Percentiles rank a stretch among this genome's conserved stretches.
Evolutionary conservation across 2,113 vertebrate species (phyloP).

Genomic region (Hydrolagus affinis): DNA sequence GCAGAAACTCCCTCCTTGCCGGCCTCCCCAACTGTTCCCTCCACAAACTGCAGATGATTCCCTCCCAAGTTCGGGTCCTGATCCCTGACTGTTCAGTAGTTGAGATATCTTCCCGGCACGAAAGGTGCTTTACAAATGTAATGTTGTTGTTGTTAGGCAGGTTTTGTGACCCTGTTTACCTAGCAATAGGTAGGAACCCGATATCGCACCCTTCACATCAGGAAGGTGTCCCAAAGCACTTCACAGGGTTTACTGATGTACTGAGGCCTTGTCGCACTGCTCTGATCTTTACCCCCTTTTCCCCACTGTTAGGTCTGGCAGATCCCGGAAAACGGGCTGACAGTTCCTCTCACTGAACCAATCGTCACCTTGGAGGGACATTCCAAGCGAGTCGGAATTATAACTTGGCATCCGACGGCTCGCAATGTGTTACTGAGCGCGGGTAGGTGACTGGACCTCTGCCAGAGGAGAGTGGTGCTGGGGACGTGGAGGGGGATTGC

Average conservation of each 20-base stretch:
- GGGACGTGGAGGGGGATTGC: not conserved
- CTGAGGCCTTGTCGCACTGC: not conserved
- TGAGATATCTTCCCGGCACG: too few species aligned
- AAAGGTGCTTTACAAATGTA: too few species aligned
- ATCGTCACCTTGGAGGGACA: conserved; percentile 86
- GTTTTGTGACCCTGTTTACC: too few species aligned
- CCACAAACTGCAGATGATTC: too few species aligned
- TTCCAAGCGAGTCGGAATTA: conserved; percentile 88
- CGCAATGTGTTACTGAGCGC: conserved; percentile 89
- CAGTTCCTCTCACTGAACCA: conserved; percentile 75
- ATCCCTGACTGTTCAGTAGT: too few species aligned
- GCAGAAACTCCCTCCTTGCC: too few species aligned
- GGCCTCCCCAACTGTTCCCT: too few species aligned
- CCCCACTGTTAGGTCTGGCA: conserved; percentile 76
- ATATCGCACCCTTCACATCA: too few species aligned
- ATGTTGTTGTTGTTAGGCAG: too few species aligned
- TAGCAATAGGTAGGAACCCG: too few species aligned
- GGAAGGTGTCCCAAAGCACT: too few species aligned
- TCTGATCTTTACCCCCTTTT: not conserved
- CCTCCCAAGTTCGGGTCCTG: too few species aligned
- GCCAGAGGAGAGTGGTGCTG: not conserved
- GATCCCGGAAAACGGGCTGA: conserved; percentile 89
- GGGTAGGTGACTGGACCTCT: conserved; percentile 50
- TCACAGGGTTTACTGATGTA: not conserved
- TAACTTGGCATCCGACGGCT: conserved; percentile 89